These are phyloP conservation scores for Nyctibius bracteatus DNA, from an alignment of 2,113 vertebrate genomes.

Conservation along the genomic window DNA sequence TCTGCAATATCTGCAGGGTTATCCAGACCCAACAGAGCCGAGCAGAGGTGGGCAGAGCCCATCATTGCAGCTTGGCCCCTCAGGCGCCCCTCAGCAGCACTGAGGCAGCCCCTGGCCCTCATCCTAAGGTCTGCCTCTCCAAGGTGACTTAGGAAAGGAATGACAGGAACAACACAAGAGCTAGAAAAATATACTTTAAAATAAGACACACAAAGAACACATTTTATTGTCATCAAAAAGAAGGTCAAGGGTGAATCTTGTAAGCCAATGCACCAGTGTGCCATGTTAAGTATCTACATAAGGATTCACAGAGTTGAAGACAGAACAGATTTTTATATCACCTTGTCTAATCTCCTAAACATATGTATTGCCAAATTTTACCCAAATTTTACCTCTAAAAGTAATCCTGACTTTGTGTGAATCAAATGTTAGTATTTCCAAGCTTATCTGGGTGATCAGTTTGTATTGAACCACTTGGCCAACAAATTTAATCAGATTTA, in stretches of 20 bases:
- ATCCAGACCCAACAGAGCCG: not conserved
- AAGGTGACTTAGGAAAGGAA: not conserved
- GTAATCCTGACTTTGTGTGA: not conserved
- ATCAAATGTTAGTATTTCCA: not conserved
- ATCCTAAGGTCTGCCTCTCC: not conserved
- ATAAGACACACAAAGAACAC: not conserved
- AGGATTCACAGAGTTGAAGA: not conserved
- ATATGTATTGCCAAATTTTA: not conserved
- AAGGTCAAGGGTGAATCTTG: not conserved
- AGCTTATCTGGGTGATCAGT: not conserved
- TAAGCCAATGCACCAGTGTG: not conserved
- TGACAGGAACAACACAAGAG: accelerated
- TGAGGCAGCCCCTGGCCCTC: not conserved
- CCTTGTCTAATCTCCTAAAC: not conserved
- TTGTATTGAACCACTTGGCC: not conserved
- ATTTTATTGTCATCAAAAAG: not conserved
- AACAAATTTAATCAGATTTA: not conserved
- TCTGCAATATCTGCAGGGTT: not conserved
- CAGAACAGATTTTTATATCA: not conserved
- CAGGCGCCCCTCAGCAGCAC: not conserved
- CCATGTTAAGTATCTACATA: not conserved
- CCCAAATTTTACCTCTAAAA: not conserved
- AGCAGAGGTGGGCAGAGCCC: not conserved
- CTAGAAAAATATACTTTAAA: not conserved
- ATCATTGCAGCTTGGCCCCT: accelerated